Conservation (phyloP, 2,888 invertebrate species). For the Cephus pulcher region DNA sequence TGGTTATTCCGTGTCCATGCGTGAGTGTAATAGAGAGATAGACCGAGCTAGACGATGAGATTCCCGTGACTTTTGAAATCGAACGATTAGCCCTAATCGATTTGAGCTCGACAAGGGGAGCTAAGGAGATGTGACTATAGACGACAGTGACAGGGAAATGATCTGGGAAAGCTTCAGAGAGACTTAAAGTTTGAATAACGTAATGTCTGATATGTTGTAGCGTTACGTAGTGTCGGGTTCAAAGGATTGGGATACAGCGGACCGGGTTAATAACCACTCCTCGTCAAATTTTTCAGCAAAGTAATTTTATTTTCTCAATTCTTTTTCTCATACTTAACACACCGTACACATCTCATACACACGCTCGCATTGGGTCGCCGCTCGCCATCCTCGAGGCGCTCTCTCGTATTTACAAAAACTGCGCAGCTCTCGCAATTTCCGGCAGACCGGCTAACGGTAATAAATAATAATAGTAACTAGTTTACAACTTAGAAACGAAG, state of each 20-base stretch:
- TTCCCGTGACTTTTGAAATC: neutral
- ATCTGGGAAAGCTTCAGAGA: neutral
- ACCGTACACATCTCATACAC: neutral
- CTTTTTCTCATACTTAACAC: neutral
- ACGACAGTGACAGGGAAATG: neutral
- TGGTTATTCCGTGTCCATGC: conserved; percentile 58
- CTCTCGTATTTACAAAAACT: conserved; percentile 4
- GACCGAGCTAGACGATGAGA: neutral
- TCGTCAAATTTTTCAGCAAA: conserved; percentile 62
- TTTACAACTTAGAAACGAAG: conserved; percentile 8
- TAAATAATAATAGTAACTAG: conserved; percentile 7
- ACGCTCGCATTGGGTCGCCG: neutral
- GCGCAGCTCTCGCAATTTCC: neutral
- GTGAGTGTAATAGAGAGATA: neutral
- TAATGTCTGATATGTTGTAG: neutral
- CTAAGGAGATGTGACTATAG: neutral
- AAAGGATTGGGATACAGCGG: conserved; percentile 48
- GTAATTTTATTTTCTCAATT: conserved; percentile 57
- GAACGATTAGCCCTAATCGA: neutral
- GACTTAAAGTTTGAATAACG: neutral
- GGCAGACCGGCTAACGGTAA: conserved; percentile 3
- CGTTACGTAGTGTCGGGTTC: neutral
- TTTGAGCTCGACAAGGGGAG: neutral
- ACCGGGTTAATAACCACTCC: conserved; percentile 63
- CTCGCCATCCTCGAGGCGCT: neutral